phyloP scores from a whole-genome alignment of 2,113 vertebrate genomes.

The Epinephelus moara region DNA sequence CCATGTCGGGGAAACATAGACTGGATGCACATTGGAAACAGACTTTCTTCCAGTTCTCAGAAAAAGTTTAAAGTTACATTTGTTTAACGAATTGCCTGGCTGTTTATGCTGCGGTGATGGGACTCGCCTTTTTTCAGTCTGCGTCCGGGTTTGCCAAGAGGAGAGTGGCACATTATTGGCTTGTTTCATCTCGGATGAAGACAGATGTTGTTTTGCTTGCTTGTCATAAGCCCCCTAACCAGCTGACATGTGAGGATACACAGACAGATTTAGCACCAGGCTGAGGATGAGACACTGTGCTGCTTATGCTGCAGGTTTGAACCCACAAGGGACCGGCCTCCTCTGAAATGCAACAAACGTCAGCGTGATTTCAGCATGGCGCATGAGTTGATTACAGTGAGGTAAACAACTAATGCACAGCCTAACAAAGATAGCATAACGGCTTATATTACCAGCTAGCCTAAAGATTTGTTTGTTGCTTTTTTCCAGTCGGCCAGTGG shows the following conservation, averaged over 20 bases:
- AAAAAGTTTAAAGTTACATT: constrained; percentile 67
- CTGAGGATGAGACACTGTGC: constrained; percentile 33
- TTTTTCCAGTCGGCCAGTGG: constrained; percentile 26
- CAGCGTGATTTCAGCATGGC: not conserved
- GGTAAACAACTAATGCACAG: constrained; percentile 41
- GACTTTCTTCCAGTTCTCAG: constrained; percentile 46
- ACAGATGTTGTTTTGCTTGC: constrained; percentile 73
- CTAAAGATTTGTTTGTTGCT: constrained; percentile 47
- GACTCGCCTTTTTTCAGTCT: constrained; percentile 45
- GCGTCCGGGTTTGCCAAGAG: constrained; percentile 47
- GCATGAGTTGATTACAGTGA: not conserved
- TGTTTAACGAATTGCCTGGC: constrained; percentile 64
- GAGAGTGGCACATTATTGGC: constrained; percentile 52
- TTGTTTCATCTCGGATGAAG: constrained; percentile 70
- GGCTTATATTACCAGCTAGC: constrained; percentile 5
- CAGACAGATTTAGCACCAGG: constrained; percentile 57
- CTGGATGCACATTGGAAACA: constrained; percentile 65
- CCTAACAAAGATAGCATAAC: constrained; percentile 20
- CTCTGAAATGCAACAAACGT: constrained; percentile 37
- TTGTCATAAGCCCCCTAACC: constrained; percentile 66
- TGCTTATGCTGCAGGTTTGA: constrained; percentile 31
- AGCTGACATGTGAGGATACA: constrained; percentile 63
- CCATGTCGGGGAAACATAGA: constrained; percentile 34
- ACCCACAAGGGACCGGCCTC: not conserved
- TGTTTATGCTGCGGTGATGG: constrained; percentile 68